Evolutionary conservation across 2,797 vertebrate species (phyloP), one percentile per base, ranked within the genome.

Genomic region (Myioborus miniatus): DNA sequence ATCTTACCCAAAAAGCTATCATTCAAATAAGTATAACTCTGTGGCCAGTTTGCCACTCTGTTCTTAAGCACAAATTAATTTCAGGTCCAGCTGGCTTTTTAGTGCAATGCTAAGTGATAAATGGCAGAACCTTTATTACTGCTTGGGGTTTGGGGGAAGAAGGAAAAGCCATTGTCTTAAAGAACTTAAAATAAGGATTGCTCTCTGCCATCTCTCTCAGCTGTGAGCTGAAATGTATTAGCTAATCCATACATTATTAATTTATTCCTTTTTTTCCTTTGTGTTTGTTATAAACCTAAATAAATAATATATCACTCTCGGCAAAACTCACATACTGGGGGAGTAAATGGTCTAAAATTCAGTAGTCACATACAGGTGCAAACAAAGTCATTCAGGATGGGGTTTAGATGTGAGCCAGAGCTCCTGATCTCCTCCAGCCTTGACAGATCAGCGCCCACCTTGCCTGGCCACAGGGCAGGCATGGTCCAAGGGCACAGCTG

Each of bases 401-500:
- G 24, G 34, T 67, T 71, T 20, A 41, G 29, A 36, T 15, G 27
- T 20, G 63, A 53, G 29, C 19, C 30, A 72, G 75, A 87, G 36
- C 20, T 64, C 29, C 23, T 0, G 0, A 8, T 24, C 22, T 49
- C 29, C 59, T n/a, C 67, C 70, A 62, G 37, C 32, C 46, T 21
- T 0, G 0, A 15, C 29, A 8, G 0, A 0, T 9, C 1, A 2
- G 24, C 27, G 6, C 47, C 77, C 30, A n/a, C 19, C 37, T 63
- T 0, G 0, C 6, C 15, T 0, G 1, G 49, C 30, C 0, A 0
- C 50, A 43, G 32, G 36, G 27, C 0, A 0, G 34, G 36, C 21
- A 17, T 0, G 3, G 49, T 18, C 43, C 46, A 24, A 10, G n/a
- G 69, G n/a, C 63, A 68, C 8, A 2, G 2, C 15, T 63, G 77